Percentiles rank a stretch among this genome's conserved stretches.
phyloP scores from a whole-genome alignment of 2,797 vertebrate genomes.

The Cryptoblepharus egeriae region DNA sequence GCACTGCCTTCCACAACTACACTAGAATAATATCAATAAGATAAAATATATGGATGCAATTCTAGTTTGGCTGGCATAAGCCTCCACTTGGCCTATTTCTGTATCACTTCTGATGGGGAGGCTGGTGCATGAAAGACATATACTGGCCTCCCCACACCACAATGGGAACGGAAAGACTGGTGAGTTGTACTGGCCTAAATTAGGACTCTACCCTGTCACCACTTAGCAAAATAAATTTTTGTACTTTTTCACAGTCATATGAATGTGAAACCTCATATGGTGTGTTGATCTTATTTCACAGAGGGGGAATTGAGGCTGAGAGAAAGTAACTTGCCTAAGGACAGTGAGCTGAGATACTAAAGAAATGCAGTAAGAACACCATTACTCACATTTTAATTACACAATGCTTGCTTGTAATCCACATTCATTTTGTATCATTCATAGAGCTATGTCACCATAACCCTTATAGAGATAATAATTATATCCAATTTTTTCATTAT shows the following conservation, averaged over 20 bases:
- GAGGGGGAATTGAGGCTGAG: neutral
- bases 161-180: too few species aligned
- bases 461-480: neutral
- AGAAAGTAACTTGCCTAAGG: constrained; percentile 12
- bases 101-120: too few species aligned
- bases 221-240: constrained; percentile 4
- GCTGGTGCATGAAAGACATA: too few species aligned
- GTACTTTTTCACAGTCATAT: neutral
- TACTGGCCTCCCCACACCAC: too few species aligned
- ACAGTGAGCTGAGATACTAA: neutral
- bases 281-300: constrained; percentile 5
- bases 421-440: neutral
- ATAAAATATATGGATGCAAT: too few species aligned
- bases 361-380: neutral
- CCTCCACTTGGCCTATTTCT: too few species aligned
- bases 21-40: neutral
- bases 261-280: neutral
- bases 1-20: neutral
- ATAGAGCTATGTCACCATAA: constrained; percentile 6
- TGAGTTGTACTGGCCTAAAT: too few species aligned
- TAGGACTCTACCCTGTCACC: too few species aligned
- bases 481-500: constrained; percentile 6
- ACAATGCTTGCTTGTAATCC: neutral
- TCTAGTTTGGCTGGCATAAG: too few species aligned
- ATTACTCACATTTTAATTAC: constrained; percentile 13